Evolutionary conservation across 2,888 invertebrate genomes (phyloP).

Genomic region (Lasioglossum morio): DNA sequence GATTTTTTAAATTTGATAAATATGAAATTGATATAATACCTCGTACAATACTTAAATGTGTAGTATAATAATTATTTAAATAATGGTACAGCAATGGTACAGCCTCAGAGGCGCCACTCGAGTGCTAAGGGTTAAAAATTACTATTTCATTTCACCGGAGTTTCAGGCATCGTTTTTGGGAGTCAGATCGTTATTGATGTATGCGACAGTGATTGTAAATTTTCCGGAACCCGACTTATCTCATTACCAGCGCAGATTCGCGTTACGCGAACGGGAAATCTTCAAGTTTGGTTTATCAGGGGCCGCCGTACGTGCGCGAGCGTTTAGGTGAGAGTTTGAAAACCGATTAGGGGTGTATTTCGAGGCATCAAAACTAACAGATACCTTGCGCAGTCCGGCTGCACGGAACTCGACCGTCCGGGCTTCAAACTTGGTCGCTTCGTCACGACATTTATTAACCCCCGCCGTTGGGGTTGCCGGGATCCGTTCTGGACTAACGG

Average conservation of each 20-base stretch:
- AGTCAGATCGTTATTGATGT: neutral
- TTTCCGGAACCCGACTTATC: neutral
- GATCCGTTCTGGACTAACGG: neutral
- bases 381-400: slow-evolving; percentile 65
- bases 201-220: neutral
- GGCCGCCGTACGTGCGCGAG: slow-evolving; percentile 29
- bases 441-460: slow-evolving; percentile 73
- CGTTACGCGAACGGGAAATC: slow-evolving; percentile 37
- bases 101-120: too few species aligned
- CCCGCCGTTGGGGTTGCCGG: slow-evolving; percentile 32
- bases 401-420: slow-evolving; percentile 67
- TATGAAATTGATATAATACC: too few species aligned
- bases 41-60: too few species aligned
- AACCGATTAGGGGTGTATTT: slow-evolving; percentile 79
- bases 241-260: neutral
- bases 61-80: too few species aligned
- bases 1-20: too few species aligned
- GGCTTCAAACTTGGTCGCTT: slow-evolving; percentile 72
- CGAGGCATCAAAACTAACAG: slow-evolving; percentile 77
- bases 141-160: too few species aligned
- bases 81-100: too few species aligned
- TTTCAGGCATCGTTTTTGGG: neutral
- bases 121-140: too few species aligned
- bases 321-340: slow-evolving; percentile 72
- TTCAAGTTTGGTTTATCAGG: slow-evolving; percentile 57